A percentile compares a stretch with the other conserved stretches of the same genome.
These are phyloP conservation scores for Philopotamus ludificatus DNA, from an alignment of 1,140 invertebrate genomes.

Conservation along the genomic window DNA sequence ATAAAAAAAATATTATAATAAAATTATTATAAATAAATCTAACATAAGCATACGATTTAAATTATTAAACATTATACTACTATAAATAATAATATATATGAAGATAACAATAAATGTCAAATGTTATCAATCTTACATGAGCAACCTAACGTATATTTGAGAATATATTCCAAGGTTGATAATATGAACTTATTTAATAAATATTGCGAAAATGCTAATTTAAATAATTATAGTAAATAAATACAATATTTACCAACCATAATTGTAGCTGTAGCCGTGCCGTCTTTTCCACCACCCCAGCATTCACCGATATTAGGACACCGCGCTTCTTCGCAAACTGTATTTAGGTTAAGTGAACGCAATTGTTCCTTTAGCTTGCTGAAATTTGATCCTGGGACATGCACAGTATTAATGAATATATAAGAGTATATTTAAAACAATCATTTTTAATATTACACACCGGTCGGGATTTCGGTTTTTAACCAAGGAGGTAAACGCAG, in stretches of 20 bases:
- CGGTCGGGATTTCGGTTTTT: constrained; percentile 92
- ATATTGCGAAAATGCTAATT: constrained; percentile 16
- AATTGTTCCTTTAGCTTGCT: constrained; percentile 84
- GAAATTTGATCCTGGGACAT: constrained; percentile 81
- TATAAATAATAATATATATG: background rate
- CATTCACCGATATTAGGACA: constrained; percentile 99
- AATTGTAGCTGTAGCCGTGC: constrained; percentile 85
- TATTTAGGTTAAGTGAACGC: constrained; percentile 86
- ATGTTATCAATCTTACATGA: background rate
- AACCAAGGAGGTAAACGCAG: constrained; percentile 94
- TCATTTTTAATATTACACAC: constrained; percentile 47
- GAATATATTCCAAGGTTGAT: background rate
- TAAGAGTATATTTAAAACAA: background rate
- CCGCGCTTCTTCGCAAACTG: constrained; percentile 97
- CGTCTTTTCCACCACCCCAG: constrained; percentile 93
- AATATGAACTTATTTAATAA: constrained; percentile 6
- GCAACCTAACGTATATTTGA: too few relatives aligned
- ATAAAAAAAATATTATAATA: constrained; percentile 25
- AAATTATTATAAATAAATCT: background rate
- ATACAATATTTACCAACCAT: too few relatives aligned
- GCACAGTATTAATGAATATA: constrained; percentile 26
- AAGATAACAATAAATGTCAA: background rate
- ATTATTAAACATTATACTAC: background rate
- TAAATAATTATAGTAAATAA: too few relatives aligned
- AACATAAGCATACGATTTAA: background rate